Evolutionary conservation across 1,140 invertebrate species (phyloP).

Genomic region (Zaprionus inermis): DNA sequence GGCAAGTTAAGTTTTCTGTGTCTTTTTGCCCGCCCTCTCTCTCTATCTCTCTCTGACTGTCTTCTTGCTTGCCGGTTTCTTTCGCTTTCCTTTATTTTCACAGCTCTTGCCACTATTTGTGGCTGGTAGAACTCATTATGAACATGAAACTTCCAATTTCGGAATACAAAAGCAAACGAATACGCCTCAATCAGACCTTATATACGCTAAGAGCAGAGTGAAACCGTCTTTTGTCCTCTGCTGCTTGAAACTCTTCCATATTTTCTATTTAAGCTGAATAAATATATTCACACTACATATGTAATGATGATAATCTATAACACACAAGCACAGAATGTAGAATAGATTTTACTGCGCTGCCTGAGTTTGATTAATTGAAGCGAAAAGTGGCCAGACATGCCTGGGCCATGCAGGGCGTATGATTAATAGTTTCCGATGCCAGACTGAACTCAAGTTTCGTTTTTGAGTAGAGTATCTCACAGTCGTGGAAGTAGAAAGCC

Average conservation of each 20-base stretch:
- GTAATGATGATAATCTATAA: background rate
- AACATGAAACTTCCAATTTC: constrained; percentile 1
- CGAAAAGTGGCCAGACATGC: constrained; percentile 36
- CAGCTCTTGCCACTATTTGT: background rate
- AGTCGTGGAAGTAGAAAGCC: background rate
- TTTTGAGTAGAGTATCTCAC: background rate
- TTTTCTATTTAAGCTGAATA: no score
- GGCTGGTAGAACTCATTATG: background rate
- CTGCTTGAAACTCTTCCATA: no score
- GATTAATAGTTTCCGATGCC: constrained; percentile 63
- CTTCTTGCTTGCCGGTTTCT: background rate
- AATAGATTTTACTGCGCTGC: constrained; percentile 34
- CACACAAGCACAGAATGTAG: constrained; percentile 28
- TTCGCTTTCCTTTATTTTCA: background rate
- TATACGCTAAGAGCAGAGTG: background rate
- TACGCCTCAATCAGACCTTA: background rate
- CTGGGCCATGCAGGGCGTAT: constrained; percentile 32
- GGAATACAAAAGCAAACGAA: background rate
- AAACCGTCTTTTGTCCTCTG: background rate
- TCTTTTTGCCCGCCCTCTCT: background rate
- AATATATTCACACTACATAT: background rate
- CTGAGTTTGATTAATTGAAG: constrained; percentile 68
- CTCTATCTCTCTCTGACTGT: background rate
- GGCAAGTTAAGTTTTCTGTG: constrained; percentile 31
- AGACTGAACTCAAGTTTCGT: no score